Percentiles rank a stretch among this genome's conserved stretches.
These are phyloP conservation scores for Chelonus insularis DNA, from an alignment of 1,140 invertebrate genomes.

Conservation along the genomic window DNA sequence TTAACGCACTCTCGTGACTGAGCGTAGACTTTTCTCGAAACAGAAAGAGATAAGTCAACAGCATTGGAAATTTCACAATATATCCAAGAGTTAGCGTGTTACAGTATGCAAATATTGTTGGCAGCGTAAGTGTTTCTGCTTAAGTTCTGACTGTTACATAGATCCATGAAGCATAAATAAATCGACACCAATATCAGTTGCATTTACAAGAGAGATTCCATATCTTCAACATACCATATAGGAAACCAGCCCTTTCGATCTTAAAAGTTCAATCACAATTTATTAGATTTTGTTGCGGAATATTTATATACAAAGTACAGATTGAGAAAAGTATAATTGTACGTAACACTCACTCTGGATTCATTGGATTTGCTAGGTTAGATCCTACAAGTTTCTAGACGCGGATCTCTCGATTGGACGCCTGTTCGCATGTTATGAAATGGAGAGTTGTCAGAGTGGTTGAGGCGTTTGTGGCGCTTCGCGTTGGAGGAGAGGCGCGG, in stretches of 20 bases:
- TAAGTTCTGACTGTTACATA: neutral
- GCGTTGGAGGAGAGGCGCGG: conserved; percentile 33
- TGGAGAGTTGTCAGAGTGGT: conserved; percentile 27
- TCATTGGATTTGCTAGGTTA: too few species aligned
- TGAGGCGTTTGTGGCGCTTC: conserved; percentile 24
- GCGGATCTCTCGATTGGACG: conserved; percentile 11
- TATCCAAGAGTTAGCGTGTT: neutral
- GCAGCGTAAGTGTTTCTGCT: neutral
- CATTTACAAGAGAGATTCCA: too few species aligned
- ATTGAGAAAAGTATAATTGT: too few species aligned
- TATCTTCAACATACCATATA: too few species aligned
- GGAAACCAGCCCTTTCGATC: too few species aligned
- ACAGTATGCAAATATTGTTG: conserved; percentile 16
- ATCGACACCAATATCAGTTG: neutral
- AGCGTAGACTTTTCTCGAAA: conserved; percentile 1
- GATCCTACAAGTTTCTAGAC: neutral
- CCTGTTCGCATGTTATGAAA: conserved; percentile 27
- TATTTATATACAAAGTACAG: too few species aligned
- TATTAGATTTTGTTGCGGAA: too few species aligned
- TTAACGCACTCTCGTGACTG: conserved; percentile 5
- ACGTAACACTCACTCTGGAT: too few species aligned
- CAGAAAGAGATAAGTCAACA: conserved; percentile 10
- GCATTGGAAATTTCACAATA: conserved; percentile 17
- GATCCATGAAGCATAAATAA: neutral
- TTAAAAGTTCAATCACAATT: too few species aligned